Percentiles rank a stretch among this genome's conserved stretches.
Conservation (phyloP, 2,888 invertebrate genomes). For the Cyrtodaria siliqua region DNA sequence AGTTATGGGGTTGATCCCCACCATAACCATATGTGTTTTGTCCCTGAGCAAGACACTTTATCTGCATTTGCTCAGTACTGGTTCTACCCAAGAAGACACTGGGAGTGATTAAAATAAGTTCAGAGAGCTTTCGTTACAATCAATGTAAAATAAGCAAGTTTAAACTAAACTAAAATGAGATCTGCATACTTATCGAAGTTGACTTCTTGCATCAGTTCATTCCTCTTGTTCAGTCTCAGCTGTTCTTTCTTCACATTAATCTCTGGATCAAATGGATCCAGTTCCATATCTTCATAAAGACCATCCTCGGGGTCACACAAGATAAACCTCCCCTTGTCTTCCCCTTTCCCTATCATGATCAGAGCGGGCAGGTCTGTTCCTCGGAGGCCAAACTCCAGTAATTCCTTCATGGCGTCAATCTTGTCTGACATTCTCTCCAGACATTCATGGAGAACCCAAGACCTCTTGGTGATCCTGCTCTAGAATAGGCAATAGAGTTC, state of each 20-base stretch:
- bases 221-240: constrained; percentile 66
- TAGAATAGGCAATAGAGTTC: constrained; percentile 78
- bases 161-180: neutral
- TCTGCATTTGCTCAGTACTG: no score
- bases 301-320: constrained; percentile 80
- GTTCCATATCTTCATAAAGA: constrained; percentile 78
- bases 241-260: constrained; percentile 66
- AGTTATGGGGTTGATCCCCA: no score
- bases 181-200: constrained; percentile 85
- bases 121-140: no score
- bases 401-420: constrained; percentile 90
- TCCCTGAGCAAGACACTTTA: no score
- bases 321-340: constrained; percentile 83
- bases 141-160: no score
- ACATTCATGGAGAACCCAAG: constrained; percentile 94
- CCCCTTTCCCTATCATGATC: constrained; percentile 81
- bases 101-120: no score
- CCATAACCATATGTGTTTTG: no score
- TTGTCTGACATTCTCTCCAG: constrained; percentile 91
- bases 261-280: constrained; percentile 79
- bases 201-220: constrained; percentile 82
- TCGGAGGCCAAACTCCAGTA: constrained; percentile 91
- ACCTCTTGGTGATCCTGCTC: constrained; percentile 92
- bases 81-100: no score
- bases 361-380: constrained; percentile 90